phyloP scores from a whole-genome alignment of 2,888 invertebrate genomes.

The Xylota sylvarum region DNA sequence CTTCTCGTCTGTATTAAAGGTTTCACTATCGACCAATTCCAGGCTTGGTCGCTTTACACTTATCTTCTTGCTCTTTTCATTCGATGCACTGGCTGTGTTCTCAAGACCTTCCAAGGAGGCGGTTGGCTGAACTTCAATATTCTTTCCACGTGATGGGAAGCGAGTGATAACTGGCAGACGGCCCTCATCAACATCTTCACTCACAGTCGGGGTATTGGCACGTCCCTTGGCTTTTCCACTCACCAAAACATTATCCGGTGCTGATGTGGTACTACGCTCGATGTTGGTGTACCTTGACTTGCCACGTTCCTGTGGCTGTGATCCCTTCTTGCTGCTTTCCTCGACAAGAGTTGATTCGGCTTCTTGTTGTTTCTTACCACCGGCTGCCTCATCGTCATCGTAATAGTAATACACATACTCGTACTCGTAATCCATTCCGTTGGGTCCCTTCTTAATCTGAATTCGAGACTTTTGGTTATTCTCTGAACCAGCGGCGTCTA shows the following conservation, averaged over 20 bases:
- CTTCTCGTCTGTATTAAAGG: constrained; percentile 89
- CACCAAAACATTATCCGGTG: constrained; percentile 87
- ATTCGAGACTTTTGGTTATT: constrained; percentile 90
- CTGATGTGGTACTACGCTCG: constrained; percentile 84
- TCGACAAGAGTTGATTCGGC: constrained; percentile 52
- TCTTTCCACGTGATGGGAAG: constrained; percentile 90
- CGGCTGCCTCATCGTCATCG: constrained; percentile 87
- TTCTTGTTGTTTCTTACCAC: constrained; percentile 59
- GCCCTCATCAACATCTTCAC: constrained; percentile 82
- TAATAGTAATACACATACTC: constrained; percentile 97
- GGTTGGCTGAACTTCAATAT: constrained; percentile 85
- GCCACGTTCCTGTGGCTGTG: constrained; percentile 82
- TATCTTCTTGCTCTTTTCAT: constrained; percentile 82
- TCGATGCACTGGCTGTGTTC: constrained; percentile 82
- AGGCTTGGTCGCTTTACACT: constrained; percentile 89
- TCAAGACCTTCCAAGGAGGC: constrained; percentile 88
- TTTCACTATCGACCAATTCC: constrained; percentile 92
- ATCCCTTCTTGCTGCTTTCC: constrained; percentile 80
- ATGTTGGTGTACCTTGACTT: constrained; percentile 85
- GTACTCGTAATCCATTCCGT: constrained; percentile 96
- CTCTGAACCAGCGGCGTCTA: constrained; percentile 89
- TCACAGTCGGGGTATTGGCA: constrained; percentile 80
- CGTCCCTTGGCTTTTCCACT: constrained; percentile 87
- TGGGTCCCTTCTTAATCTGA: constrained; percentile 94
- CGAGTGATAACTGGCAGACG: constrained; percentile 93